A percentile compares a stretch with the other conserved stretches of the same genome.
phyloP scores from a whole-genome alignment of 2,797 vertebrate genomes.

The Hypotaenidia okinawae region DNA sequence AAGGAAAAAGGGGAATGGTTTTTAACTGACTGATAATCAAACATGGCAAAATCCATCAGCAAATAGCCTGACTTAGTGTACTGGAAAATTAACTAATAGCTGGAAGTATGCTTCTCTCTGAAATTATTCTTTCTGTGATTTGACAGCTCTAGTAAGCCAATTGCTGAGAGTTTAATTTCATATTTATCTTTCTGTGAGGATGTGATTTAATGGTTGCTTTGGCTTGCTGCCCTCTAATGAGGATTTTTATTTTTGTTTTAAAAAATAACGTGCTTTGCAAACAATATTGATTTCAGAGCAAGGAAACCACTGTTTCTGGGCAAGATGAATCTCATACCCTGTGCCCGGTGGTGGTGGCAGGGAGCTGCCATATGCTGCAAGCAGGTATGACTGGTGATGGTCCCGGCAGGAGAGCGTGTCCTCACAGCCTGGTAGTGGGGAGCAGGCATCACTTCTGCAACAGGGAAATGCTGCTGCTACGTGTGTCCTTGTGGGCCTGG shows the following conservation, averaged over 20 bases:
- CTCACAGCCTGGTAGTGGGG: fast-evolving
- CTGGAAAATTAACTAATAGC: constrained; percentile 44
- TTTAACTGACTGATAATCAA: background rate
- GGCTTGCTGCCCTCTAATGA: background rate
- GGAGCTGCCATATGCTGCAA: background rate
- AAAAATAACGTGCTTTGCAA: background rate
- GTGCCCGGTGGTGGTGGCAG: fast-evolving
- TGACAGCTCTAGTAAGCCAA: background rate
- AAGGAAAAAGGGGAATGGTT: background rate
- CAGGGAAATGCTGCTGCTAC: background rate
- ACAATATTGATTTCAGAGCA: background rate
- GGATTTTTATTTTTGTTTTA: background rate
- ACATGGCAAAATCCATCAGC: constrained; percentile 9
- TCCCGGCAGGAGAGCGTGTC: background rate
- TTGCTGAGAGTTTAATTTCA: background rate
- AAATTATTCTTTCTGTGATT: background rate
- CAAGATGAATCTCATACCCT: background rate
- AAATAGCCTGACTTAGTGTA: background rate
- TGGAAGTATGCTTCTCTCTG: background rate
- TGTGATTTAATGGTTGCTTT: background rate
- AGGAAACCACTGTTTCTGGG: background rate
- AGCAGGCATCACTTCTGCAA: fast-evolving
- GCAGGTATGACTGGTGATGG: fast-evolving
- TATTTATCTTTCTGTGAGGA: background rate
- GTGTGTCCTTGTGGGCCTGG: background rate